A percentile compares a stretch with the other conserved stretches of the same genome.
Conservation (phyloP, 37 sponge, comb jelly and placozoan genomes). For the Dysidea cf. avara region DNA sequence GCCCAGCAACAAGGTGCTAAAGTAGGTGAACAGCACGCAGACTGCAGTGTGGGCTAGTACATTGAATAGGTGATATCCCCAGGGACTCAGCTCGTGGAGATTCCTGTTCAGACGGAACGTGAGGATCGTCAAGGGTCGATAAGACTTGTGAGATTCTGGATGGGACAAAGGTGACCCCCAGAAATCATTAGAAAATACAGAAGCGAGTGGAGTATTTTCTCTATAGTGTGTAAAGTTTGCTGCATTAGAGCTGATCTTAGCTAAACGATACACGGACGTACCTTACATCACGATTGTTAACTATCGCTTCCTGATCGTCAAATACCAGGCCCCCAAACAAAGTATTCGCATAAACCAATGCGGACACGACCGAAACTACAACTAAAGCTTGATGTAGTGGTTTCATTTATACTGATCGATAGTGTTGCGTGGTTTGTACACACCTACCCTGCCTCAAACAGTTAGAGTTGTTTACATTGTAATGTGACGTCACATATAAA, state of each 20-base stretch:
- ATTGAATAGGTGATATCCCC: constrained; percentile 79
- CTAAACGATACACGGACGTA: constrained; percentile 8
- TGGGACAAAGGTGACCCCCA: constrained; percentile 78
- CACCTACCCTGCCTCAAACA: too few species aligned
- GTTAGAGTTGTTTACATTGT: too few species aligned
- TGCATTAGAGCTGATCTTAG: too few species aligned
- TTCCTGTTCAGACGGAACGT: constrained; percentile 63
- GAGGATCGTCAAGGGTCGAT: constrained; percentile 76
- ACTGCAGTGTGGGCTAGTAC: constrained; percentile 57
- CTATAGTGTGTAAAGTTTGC: constrained; percentile 6
- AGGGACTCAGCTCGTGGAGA: constrained; percentile 69
- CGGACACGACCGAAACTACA: constrained; percentile 12
- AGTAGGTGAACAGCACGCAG: constrained; percentile 40
- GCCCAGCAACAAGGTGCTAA: constrained; percentile 4
- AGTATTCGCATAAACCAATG: constrained; percentile 58
- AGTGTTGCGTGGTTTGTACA: too few species aligned
- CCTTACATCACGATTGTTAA: constrained; percentile 71
- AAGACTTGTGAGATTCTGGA: constrained; percentile 88
- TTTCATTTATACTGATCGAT: too few species aligned
- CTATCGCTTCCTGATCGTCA: constrained; percentile 82
- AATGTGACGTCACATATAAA: too few species aligned
- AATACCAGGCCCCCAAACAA: constrained; percentile 72
- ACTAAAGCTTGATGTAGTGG: not conserved
- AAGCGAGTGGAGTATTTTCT: constrained; percentile 35
- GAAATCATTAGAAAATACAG: constrained; percentile 78